phyloP scores from a whole-genome alignment of 2,797 vertebrate species.

The Brachyrhaphis roseni region DNA sequence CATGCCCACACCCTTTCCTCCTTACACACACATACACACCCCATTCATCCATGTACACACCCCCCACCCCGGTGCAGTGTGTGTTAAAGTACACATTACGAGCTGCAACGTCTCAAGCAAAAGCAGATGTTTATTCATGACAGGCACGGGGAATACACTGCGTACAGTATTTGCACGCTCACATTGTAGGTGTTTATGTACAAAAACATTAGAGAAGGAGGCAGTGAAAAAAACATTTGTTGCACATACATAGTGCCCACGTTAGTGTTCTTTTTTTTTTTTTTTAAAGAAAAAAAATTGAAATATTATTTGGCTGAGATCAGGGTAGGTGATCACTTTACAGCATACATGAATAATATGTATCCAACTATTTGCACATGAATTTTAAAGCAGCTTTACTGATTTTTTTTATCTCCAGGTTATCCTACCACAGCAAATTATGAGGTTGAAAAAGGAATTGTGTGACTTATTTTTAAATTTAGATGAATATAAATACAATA shows the following conservation, averaged over 20 bases:
- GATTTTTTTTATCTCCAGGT: neutral
- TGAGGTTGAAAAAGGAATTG: neutral
- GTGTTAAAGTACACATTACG: slow-evolving; percentile 58
- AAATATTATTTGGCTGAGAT: neutral
- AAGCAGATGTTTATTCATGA: slow-evolving; percentile 70
- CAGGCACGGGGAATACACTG: slow-evolving; percentile 39
- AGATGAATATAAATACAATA: neutral
- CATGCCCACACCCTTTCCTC: slow-evolving; percentile 20
- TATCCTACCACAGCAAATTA: neutral
- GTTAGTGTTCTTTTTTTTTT: too few species aligned
- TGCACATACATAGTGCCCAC: neutral
- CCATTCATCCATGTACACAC: slow-evolving; percentile 8
- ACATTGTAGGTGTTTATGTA: neutral
- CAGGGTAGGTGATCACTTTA: neutral
- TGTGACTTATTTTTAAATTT: neutral
- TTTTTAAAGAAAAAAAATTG: too few species aligned
- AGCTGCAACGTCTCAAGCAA: slow-evolving; percentile 55
- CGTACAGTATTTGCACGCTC: neutral
- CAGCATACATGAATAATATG: neutral
- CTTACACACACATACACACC: slow-evolving; percentile 17
- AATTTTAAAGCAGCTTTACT: neutral
- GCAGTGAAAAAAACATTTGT: neutral
- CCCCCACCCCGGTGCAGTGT: slow-evolving; percentile 31
- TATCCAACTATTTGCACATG: neutral
- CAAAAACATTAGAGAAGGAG: neutral